A percentile compares a stretch with the other conserved stretches of the same genome.
phyloP scores from a whole-genome alignment of 2,888 invertebrate species.

The Rapana venosa region DNA sequence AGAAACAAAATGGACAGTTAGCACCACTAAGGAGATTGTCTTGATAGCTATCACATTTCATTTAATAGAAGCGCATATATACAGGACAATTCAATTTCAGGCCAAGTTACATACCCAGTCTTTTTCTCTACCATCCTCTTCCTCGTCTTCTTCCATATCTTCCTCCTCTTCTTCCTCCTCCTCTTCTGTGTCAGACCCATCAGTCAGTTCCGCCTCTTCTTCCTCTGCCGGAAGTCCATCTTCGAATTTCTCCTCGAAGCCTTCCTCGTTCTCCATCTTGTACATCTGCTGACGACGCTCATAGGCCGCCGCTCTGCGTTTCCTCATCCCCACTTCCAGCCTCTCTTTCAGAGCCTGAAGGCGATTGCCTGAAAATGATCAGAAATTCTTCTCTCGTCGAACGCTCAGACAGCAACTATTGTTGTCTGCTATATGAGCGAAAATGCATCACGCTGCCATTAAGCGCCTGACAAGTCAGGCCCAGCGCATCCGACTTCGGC shows the following conservation, averaged over 20 bases:
- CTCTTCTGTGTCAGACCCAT: constrained; percentile 75
- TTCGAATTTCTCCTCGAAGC: constrained; percentile 59
- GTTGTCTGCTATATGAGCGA: too few species aligned
- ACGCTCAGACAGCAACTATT: too few species aligned
- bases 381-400: too few species aligned
- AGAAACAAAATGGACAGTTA: too few species aligned
- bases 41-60: too few species aligned
- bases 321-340: constrained; percentile 85
- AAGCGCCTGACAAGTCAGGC: too few species aligned
- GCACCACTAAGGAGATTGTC: too few species aligned
- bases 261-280: constrained; percentile 76
- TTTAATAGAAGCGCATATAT: too few species aligned
- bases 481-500: too few species aligned
- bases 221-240: constrained; percentile 74
- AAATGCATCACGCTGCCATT: too few species aligned
- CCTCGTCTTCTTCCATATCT: constrained; percentile 71
- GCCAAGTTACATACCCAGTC: constrained; percentile 38
- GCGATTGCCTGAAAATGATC: constrained; percentile 84
- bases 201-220: constrained; percentile 78
- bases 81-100: background rate
- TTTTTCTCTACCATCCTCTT: constrained; percentile 54
- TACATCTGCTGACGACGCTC: constrained; percentile 82
- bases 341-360: constrained; percentile 85
- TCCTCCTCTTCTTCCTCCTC: constrained; percentile 81
- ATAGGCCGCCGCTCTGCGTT: constrained; percentile 86